A percentile compares a stretch with the other conserved stretches of the same genome.
Conservation (phyloP, 2,113 vertebrate genomes). For the Poeciliopsis occidentalis region DNA sequence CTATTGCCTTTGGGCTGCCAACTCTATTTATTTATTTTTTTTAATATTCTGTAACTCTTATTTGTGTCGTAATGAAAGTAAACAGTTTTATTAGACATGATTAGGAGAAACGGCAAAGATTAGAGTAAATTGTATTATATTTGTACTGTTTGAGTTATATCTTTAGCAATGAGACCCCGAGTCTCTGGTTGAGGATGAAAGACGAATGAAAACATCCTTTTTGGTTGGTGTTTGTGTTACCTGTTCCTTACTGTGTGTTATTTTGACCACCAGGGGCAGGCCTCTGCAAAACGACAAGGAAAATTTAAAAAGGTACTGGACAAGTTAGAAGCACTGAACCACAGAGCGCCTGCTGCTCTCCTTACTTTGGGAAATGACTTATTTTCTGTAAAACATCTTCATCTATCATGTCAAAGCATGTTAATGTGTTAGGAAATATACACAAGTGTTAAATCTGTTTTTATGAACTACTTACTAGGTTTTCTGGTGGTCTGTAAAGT, state of each 20-base stretch:
- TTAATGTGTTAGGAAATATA: constrained; percentile 33
- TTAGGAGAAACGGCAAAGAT: background rate
- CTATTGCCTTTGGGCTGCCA: too few relatives aligned
- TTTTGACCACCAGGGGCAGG: constrained; percentile 99
- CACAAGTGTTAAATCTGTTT: background rate
- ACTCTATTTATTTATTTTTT: too few relatives aligned
- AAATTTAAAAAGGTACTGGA: constrained; percentile 99
- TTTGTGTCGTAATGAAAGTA: background rate
- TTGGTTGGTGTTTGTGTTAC: constrained; percentile 86
- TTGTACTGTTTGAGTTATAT: background rate
- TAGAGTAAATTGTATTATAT: background rate
- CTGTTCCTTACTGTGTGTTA: constrained; percentile 94
- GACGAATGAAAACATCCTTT: constrained; percentile 72
- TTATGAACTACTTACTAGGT: constrained; percentile 1
- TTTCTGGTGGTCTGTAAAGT: constrained; percentile 66
- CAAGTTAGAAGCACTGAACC: constrained; percentile 81
- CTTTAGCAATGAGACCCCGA: constrained; percentile 1
- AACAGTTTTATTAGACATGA: background rate
- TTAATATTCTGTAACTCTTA: background rate
- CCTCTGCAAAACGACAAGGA: constrained; percentile 99
- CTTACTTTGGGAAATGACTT: constrained; percentile 55
- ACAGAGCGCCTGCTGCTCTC: constrained; percentile 65
- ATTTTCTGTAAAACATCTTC: constrained; percentile 33
- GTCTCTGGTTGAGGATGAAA: constrained; percentile 16
- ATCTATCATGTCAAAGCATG: constrained; percentile 52